A percentile compares a stretch with the other conserved stretches of the same genome.
phyloP scores from a whole-genome alignment of 2,113 vertebrate species.

The Lates calcarifer region DNA sequence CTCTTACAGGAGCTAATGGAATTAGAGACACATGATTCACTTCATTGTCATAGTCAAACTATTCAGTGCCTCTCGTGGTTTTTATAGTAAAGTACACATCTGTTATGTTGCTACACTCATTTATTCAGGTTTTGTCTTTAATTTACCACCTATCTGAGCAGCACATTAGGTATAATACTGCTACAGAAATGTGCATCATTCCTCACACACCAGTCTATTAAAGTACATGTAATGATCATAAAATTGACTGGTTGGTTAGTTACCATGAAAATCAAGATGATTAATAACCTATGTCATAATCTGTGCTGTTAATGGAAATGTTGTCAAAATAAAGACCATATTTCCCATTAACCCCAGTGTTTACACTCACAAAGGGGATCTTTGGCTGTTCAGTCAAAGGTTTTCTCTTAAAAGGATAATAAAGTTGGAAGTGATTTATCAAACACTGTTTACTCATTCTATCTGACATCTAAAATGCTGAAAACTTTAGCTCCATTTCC shows the following conservation, averaged over 20 bases:
- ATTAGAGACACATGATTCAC: too few relatives aligned
- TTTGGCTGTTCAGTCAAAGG: conserved; percentile 29
- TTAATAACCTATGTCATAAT: not conserved
- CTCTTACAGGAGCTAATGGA: too few relatives aligned
- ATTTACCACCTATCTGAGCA: not conserved
- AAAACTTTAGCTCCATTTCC: conserved; percentile 2
- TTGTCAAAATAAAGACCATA: conserved; percentile 27
- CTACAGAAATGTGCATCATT: not conserved
- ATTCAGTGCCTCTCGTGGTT: too few relatives aligned
- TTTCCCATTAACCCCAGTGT: conserved; percentile 14
- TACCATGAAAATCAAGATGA: conserved; percentile 20
- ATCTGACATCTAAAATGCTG: conserved; percentile 7
- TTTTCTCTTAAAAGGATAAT: conserved; percentile 7
- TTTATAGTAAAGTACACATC: too few relatives aligned
- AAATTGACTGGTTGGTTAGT: not conserved
- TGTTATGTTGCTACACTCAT: too few relatives aligned
- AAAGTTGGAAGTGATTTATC: conserved; percentile 38
- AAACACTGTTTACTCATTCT: conserved; percentile 23
- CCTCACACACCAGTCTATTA: not conserved
- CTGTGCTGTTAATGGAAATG: conserved; percentile 16
- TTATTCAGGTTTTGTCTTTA: too few relatives aligned
- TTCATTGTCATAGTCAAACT: too few relatives aligned
- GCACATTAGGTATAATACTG: not conserved
- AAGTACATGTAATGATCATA: not conserved
- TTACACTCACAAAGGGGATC: conserved; percentile 12